phyloP scores from a whole-genome alignment of 2,113 vertebrate genomes.

The Elephantulus edwardii region DNA sequence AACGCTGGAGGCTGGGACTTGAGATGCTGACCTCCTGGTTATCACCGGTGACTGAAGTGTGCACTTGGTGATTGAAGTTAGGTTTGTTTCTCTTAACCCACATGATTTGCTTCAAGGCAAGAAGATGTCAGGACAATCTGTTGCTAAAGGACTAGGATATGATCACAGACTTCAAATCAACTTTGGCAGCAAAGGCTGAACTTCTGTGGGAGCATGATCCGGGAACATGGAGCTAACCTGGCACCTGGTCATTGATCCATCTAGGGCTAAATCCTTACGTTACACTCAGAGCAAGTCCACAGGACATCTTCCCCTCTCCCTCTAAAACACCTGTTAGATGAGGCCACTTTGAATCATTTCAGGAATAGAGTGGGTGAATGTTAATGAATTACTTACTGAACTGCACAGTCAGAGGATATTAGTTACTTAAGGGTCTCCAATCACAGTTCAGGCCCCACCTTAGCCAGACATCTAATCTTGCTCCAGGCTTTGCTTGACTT shows the following conservation, averaged over 20 bases:
- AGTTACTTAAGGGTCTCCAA: conserved; percentile 43
- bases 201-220: background rate
- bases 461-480: conserved; percentile 58
- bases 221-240: background rate
- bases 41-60: conserved; percentile 54
- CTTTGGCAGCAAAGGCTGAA: background rate
- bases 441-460: conserved; percentile 1
- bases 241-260: background rate
- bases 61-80: conserved; percentile 72
- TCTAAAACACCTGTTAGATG: background rate
- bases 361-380: background rate
- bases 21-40: conserved; percentile 46
- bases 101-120: conserved; percentile 68
- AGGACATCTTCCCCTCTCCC: background rate
- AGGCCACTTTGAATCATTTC: conserved; percentile 2
- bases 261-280: background rate
- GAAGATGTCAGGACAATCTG: conserved; percentile 60
- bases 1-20: conserved; percentile 35
- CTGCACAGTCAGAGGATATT: background rate
- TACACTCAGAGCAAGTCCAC: conserved; percentile 14
- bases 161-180: conserved; percentile 26
- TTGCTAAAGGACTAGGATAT: conserved; percentile 51
- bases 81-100: conserved; percentile 73
- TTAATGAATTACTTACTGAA: conserved; percentile 40
- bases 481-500: conserved; percentile 39